Conservation (phyloP, 2,113 vertebrate genomes). For the Caracal caracal region DNA sequence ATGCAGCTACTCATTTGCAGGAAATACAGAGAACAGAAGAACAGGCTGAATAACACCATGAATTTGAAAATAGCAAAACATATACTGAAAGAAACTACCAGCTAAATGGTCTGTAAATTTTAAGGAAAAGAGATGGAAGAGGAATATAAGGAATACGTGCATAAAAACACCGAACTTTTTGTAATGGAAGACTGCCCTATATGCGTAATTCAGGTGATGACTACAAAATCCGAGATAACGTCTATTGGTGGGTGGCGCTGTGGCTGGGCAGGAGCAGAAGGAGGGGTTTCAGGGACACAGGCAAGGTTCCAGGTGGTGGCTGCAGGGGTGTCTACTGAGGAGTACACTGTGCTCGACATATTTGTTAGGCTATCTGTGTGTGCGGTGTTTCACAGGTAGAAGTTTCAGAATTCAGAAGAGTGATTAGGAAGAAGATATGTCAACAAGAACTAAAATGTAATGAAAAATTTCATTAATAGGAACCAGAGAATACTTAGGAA, state of each 20-base stretch:
- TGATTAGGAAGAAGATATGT: background rate
- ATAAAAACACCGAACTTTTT: background rate
- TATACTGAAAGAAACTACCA: background rate
- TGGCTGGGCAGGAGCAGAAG: background rate
- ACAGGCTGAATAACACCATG: accelerated
- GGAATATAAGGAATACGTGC: too few relatives aligned
- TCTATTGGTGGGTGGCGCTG: too few relatives aligned
- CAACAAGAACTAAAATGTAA: background rate
- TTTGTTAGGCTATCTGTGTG: background rate
- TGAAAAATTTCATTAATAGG: background rate
- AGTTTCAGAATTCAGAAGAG: background rate
- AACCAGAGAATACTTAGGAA: background rate
- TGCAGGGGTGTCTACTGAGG: background rate
- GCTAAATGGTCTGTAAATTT: background rate
- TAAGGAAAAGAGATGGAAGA: background rate
- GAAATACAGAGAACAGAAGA: background rate
- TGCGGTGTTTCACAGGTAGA: background rate
- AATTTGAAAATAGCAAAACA: background rate
- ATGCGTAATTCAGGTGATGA: background rate
- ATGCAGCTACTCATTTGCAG: background rate
- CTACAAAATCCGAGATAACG: background rate
- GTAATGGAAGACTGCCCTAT: background rate
- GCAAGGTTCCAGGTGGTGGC: background rate
- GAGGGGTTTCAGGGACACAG: background rate
- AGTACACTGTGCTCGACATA: background rate